Conservation (phyloP, 2,797 vertebrate genomes). For the Alfaro cultratus region DNA sequence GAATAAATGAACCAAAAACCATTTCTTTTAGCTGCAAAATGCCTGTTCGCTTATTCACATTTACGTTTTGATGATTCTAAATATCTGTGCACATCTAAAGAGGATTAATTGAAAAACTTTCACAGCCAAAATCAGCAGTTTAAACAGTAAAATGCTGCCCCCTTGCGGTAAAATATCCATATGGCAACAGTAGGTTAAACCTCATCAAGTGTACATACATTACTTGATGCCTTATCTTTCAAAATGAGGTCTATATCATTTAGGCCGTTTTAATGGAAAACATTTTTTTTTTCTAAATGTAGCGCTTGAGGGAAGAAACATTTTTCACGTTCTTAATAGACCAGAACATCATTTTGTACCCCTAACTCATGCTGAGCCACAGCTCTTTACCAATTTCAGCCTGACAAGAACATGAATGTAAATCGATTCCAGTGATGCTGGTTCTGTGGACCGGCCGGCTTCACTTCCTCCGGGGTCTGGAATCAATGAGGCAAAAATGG, state of each 20-base stretch:
- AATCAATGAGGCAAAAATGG: constrained; percentile 52
- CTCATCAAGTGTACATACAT: background rate
- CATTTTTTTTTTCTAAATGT: background rate
- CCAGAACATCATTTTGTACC: background rate
- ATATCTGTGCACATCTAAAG: background rate
- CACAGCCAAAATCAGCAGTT: too few species aligned
- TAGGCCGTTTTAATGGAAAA: background rate
- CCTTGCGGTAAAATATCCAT: constrained; percentile 10
- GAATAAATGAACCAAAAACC: background rate
- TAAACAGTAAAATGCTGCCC: constrained; percentile 25
- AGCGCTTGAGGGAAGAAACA: background rate
- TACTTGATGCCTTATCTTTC: background rate
- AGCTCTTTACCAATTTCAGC: constrained; percentile 1
- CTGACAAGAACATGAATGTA: constrained; percentile 18
- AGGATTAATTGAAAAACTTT: background rate
- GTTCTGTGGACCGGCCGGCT: background rate
- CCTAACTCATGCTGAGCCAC: background rate
- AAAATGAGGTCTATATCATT: background rate
- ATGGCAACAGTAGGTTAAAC: background rate
- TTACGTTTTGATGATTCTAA: background rate
- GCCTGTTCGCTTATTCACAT: background rate
- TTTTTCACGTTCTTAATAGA: background rate
- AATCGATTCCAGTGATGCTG: constrained; percentile 30
- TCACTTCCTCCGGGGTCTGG: background rate
- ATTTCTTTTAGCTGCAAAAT: background rate